Evolutionary conservation across 2,113 vertebrate species (phyloP), one percentile per base, ranked within the genome.

Genomic region (Odocoileus hemionus): DNA sequence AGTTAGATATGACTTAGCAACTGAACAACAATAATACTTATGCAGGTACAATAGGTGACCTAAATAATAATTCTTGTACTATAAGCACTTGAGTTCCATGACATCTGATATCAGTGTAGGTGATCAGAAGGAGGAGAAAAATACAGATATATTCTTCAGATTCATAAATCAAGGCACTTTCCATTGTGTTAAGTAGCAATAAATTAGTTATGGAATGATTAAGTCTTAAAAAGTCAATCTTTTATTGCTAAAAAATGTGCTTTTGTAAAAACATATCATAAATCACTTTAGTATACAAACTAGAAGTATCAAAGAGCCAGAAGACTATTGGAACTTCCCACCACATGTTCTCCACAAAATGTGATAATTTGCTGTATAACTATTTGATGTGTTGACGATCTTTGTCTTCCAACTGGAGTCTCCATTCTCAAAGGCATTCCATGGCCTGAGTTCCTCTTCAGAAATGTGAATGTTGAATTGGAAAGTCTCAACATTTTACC

Each of bases 401-500:
- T 95, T 52, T 76, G n/a, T 78, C 61, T 89, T 89, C 26, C 70
- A 79, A 54, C 43, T 45, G 25, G 30, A 50, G 86, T n/a, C 33
- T 13, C 13, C 36, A n/a, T 80, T 74, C 47, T 86, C 33, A 70
- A 82, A 91, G 45, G 28, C 52, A 17, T 67, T 82, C 26, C 6
- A 26, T 83, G 23, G 12, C n/a, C 14, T 3, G 30, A 96, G 17
- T 4, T 19, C 43, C 39, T 86, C 60, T 78, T 79, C 17, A 83
- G 76, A 95, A 96, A 78, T 3, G 6, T 94, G 58, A 83, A 28
- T 91, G 74, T 25, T 96, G 43, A 82, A 82, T n/a, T 76, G 16
- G 43, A 93, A 88, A 96, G 45, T 6, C 54, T 94, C 47, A 94
- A 87, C 85, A 64, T 79, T 96, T 92, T 94, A 85, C 14, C 2